These are phyloP conservation scores for Athetis lepigone DNA, from an alignment of 2,888 invertebrate species.

Conservation along the genomic window DNA sequence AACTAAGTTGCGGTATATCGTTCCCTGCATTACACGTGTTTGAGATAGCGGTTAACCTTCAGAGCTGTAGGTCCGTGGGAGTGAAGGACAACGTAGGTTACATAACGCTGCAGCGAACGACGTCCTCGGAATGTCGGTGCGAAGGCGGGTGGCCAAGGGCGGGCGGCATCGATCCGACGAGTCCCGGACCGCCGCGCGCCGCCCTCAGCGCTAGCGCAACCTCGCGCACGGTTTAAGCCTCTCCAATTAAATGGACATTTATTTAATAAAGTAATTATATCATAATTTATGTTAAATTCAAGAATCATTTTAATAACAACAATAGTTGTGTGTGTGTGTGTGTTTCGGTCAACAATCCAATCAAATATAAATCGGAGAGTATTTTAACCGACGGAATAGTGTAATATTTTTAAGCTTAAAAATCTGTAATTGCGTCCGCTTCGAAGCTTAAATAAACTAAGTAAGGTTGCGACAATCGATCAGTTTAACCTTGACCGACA, in stretches of 20 bases:
- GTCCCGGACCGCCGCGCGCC: conserved; percentile 60
- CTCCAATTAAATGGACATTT: conserved; percentile 18
- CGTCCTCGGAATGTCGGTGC: conserved; percentile 72
- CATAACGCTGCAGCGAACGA: conserved; percentile 81
- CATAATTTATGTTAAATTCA: not conserved
- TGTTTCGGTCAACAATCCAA: not conserved
- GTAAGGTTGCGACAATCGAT: conserved; percentile 32
- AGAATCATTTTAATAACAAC: too few relatives aligned
- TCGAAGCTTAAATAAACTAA: conserved; percentile 24
- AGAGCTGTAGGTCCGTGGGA: conserved; percentile 46
- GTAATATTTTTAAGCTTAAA: conserved; percentile 2
- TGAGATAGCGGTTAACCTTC: conserved; percentile 38
- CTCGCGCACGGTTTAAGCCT: conserved; percentile 32
- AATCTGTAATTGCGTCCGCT: conserved; percentile 4
- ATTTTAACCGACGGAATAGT: conserved; percentile 8
- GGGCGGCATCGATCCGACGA: conserved; percentile 78
- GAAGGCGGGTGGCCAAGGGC: conserved; percentile 86
- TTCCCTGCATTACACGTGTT: conserved; percentile 36
- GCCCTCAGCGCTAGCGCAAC: conserved; percentile 71
- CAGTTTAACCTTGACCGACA: conserved; percentile 30
- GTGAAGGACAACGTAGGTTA: conserved; percentile 71
- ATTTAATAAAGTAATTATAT: conserved; percentile 1
- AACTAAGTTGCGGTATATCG: not conserved
- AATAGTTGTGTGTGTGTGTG: too few relatives aligned
- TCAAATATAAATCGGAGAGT: not conserved